Conservation (phyloP, 2,113 vertebrate species). For the Ptychochromis oligacanthus region DNA sequence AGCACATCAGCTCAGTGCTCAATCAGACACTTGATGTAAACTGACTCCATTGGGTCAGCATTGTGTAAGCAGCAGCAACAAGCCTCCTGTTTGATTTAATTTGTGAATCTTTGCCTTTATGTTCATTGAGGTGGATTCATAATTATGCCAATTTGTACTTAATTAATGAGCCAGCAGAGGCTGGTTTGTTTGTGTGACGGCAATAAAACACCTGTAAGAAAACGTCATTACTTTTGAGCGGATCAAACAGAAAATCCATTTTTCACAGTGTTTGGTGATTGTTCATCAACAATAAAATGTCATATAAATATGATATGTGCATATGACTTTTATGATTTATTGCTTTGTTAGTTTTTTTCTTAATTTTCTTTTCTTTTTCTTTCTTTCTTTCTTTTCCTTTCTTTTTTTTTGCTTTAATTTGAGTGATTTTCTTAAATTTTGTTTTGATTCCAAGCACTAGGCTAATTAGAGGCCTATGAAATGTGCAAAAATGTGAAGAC, state of each 20-base stretch:
- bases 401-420: no score
- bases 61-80: not conserved
- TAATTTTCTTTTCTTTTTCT: no score
- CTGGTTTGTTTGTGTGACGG: no score
- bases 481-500: not conserved
- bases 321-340: no score
- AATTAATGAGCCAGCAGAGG: slow-evolving; percentile 10
- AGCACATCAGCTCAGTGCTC: slow-evolving; percentile 21
- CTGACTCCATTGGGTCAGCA: slow-evolving; percentile 50
- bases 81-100: not conserved
- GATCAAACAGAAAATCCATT: not conserved
- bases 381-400: no score
- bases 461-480: not conserved
- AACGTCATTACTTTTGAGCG: not conserved
- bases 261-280: not conserved
- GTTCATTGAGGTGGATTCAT: not conserved
- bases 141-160: slow-evolving; percentile 27
- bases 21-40: slow-evolving; percentile 54
- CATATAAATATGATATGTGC: no score
- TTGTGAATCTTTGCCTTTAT: not conserved
- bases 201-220: not conserved
- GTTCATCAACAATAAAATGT: not conserved
- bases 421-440: not conserved
- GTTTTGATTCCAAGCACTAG: not conserved
- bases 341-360: no score